phyloP scores from a whole-genome alignment of 2,113 vertebrate species.

The Platichthys flesus region DNA sequence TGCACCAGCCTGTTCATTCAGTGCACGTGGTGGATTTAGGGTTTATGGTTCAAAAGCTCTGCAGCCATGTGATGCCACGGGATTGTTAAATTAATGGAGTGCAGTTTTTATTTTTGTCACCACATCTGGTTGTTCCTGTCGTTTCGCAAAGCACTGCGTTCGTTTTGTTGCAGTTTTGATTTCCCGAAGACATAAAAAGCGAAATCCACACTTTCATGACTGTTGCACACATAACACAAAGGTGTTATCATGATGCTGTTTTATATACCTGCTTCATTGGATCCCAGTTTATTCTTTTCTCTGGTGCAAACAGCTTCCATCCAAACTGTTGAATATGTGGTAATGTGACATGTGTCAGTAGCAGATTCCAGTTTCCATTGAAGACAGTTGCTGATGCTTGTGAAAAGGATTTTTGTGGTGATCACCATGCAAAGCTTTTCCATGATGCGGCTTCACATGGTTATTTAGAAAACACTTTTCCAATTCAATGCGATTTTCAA shows the following conservation, averaged over 20 bases:
- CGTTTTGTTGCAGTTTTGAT: too few species aligned
- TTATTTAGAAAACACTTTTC: neutral
- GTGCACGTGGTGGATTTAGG: too few species aligned
- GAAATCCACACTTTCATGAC: too few species aligned
- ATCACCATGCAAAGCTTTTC: neutral
- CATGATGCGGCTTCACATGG: neutral
- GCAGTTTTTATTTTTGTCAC: neutral
- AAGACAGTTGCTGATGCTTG: too few species aligned
- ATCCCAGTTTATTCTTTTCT: too few species aligned
- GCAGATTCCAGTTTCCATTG: too few species aligned
- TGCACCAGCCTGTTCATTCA: too few species aligned
- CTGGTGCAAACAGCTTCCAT: too few species aligned
- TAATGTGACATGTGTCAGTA: neutral
- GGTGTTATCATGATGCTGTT: too few species aligned
- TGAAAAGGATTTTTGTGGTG: neutral
- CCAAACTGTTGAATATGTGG: neutral
- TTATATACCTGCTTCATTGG: too few species aligned
- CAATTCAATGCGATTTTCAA: neutral
- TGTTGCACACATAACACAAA: too few species aligned
- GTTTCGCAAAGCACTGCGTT: neutral
- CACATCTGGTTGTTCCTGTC: neutral
- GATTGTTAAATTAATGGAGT: neutral
- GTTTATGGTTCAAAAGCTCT: neutral
- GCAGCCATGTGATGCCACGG: neutral
- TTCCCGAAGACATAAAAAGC: too few species aligned